A percentile compares a stretch with the other conserved stretches of the same genome.
Evolutionary conservation across 2,113 vertebrate species (phyloP).

Genomic region (Xiphophorus couchianus): DNA sequence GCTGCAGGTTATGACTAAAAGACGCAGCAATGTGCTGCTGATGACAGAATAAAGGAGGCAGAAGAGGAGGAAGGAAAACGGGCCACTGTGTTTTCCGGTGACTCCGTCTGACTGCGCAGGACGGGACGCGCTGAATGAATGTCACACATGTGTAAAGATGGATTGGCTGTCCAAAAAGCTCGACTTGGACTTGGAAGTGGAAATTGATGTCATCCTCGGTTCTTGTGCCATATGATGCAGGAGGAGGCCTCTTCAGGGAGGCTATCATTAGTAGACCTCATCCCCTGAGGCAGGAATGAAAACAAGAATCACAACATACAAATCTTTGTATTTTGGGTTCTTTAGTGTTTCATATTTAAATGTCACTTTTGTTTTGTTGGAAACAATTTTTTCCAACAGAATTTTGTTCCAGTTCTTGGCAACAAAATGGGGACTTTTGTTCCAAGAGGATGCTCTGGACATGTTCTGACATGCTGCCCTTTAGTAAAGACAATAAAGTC

Average conservation of each 20-base stretch:
- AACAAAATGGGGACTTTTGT: slow-evolving; percentile 10
- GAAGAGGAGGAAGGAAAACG: slow-evolving; percentile 16
- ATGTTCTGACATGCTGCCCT: slow-evolving; percentile 79
- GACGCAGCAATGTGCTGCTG: slow-evolving; percentile 28
- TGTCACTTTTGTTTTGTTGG: not conserved
- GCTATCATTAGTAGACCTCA: slow-evolving; percentile 63
- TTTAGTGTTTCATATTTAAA: slow-evolving; percentile 22
- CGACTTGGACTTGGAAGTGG: slow-evolving; percentile 70
- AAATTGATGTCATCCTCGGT: slow-evolving; percentile 73
- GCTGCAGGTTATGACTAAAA: slow-evolving; percentile 54
- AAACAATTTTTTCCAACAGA: slow-evolving; percentile 3
- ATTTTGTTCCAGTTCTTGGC: slow-evolving; percentile 4
- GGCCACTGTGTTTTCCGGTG: slow-evolving; percentile 49
- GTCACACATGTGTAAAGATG: slow-evolving; percentile 66
- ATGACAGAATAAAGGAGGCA: slow-evolving; percentile 23
- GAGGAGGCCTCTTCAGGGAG: slow-evolving; percentile 41
- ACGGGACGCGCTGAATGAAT: slow-evolving; percentile 52
- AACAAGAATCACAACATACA: slow-evolving; percentile 4
- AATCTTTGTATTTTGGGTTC: slow-evolving; percentile 23
- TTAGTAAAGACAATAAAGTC: not conserved
- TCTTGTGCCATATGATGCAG: slow-evolving; percentile 41
- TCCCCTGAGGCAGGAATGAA: slow-evolving; percentile 44
- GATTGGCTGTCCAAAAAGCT: slow-evolving; percentile 48
- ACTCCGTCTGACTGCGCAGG: slow-evolving; percentile 21
- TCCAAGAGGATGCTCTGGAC: slow-evolving; percentile 62